Evolutionary conservation across 2,113 vertebrate genomes (phyloP).

Genomic region (Dinomys branickii): DNA sequence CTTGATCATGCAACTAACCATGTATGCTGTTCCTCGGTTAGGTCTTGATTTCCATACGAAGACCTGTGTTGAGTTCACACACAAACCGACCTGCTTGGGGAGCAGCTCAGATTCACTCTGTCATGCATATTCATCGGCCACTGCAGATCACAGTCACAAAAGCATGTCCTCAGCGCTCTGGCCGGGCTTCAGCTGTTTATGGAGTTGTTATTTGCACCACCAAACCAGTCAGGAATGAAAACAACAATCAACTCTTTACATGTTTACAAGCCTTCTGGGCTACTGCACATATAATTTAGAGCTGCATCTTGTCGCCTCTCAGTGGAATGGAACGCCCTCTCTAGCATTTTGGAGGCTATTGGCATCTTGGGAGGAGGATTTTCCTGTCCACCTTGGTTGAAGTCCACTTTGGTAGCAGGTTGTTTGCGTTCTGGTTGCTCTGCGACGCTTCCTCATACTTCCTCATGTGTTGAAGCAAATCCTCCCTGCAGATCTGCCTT

Average conservation of each 20-base stretch:
- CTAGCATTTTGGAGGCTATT: conserved; percentile 39
- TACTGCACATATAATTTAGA: conserved; percentile 75
- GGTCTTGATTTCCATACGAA: conserved; percentile 37
- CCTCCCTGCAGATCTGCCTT: conserved; percentile 72
- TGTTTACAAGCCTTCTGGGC: conserved; percentile 78
- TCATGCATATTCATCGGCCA: conserved; percentile 16
- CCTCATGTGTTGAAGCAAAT: conserved; percentile 78
- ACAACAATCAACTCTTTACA: conserved; percentile 74
- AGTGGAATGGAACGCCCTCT: conserved; percentile 70
- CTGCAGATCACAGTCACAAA: background rate
- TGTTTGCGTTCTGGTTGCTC: conserved; percentile 73
- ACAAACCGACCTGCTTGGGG: background rate
- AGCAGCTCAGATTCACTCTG: conserved; percentile 26
- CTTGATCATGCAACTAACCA: background rate
- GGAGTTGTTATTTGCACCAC: conserved; percentile 72
- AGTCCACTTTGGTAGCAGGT: conserved; percentile 65
- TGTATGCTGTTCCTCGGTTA: conserved; percentile 31
- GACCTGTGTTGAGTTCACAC: conserved; percentile 6
- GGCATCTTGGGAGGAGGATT: conserved; percentile 68
- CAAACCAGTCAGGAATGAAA: conserved; percentile 80
- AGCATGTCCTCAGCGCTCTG: conserved; percentile 49
- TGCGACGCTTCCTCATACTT: conserved; percentile 77
- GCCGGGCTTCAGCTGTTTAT: conserved; percentile 56
- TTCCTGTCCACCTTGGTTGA: conserved; percentile 65
- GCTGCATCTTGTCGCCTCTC: conserved; percentile 77